Evolutionary conservation across 2,113 vertebrate genomes (phyloP).

Genomic region (Plotosus lineatus): DNA sequence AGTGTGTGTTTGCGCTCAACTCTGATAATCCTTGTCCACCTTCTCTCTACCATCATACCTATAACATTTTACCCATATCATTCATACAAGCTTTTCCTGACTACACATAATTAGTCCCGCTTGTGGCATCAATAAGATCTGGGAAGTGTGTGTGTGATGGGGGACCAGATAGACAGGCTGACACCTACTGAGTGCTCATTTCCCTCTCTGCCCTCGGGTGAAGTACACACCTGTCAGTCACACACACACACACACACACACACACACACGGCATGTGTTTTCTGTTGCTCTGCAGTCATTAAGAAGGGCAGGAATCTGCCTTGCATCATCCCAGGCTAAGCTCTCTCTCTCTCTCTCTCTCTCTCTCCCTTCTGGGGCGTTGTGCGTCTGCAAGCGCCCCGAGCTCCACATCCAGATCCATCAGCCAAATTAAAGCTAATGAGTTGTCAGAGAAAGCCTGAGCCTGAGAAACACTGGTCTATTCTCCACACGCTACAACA

Average conservation of each 20-base stretch:
- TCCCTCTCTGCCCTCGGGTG: slow-evolving; percentile 53
- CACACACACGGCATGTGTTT: slow-evolving; percentile 51
- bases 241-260: slow-evolving; percentile 36
- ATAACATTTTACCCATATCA: slow-evolving; percentile 35
- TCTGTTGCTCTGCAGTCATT: slow-evolving; percentile 65
- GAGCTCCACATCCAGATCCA: slow-evolving; percentile 64
- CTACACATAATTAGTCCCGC: slow-evolving; percentile 33
- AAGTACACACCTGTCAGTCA: slow-evolving; percentile 63
- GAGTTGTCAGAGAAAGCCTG: slow-evolving; percentile 70
- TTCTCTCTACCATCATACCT: slow-evolving; percentile 12
- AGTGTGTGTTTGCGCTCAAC: not conserved
- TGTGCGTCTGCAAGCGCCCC: slow-evolving; percentile 58
- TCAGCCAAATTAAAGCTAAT: slow-evolving; percentile 80
- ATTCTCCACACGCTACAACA: slow-evolving; percentile 52
- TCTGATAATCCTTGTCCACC: slow-evolving; percentile 10
- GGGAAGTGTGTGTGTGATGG: not conserved
- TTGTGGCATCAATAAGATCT: slow-evolving; percentile 20
- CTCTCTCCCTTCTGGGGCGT: slow-evolving; percentile 50
- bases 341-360: slow-evolving; percentile 20
- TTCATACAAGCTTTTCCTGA: slow-evolving; percentile 30
- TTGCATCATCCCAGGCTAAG: slow-evolving; percentile 68
- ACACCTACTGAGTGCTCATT: slow-evolving; percentile 56
- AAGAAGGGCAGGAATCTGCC: slow-evolving; percentile 66
- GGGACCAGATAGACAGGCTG: slow-evolving; percentile 50
- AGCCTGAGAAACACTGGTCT: slow-evolving; percentile 50